Evolutionary conservation across 2,888 invertebrate genomes (phyloP), one percentile per base, ranked within the genome.

Genomic region (Rosalia funebris): DNA sequence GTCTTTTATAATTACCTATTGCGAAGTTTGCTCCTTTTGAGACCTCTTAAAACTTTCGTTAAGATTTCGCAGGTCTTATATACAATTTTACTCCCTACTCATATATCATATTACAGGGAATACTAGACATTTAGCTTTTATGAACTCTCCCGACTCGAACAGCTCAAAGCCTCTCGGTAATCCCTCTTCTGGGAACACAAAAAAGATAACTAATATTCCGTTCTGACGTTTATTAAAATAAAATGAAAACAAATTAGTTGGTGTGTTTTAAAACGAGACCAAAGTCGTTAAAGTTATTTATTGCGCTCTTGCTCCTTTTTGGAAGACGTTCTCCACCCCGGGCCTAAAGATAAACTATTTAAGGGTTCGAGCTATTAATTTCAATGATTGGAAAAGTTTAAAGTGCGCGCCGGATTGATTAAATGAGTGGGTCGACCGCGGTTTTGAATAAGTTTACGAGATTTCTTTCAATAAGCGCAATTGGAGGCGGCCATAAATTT

Each of bases 371-470:
- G 41, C 57, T 57, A 57, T 57, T 57, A 57, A 57, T 57, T 47
- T 57, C 39, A 39, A 48, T 60, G 59, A 66, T 63, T 62, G 62
- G 62, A 65, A 60, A 62, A 66, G 58, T 60, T 58, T 55, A 60
- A 60, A 66, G 46, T 62, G 56, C 60, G 54, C 57, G 48, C 57
- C 39, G 62, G 54, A 34, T 50, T 60, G 59, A 62, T 62, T 65
- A 60, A 50, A 41, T 32, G 37, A 45, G 50, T 20, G 39, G 39
- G 12, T 12, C 36, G 17, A n/a, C 17, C 12, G 42, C 53, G 42
- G 53, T 32, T 53, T 32, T 31, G 53, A 41, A 53, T 53, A 42
- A 16, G 32, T 42, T 53, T 53, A 53, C 20, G 53, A 42, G 41
- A 41, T 53, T 53, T 53, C 53, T 53, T 53, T 53, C 42, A 53